Base-by-base conservation (phyloP, 2,888 invertebrate species). In the Dasypolia templi region DNA sequence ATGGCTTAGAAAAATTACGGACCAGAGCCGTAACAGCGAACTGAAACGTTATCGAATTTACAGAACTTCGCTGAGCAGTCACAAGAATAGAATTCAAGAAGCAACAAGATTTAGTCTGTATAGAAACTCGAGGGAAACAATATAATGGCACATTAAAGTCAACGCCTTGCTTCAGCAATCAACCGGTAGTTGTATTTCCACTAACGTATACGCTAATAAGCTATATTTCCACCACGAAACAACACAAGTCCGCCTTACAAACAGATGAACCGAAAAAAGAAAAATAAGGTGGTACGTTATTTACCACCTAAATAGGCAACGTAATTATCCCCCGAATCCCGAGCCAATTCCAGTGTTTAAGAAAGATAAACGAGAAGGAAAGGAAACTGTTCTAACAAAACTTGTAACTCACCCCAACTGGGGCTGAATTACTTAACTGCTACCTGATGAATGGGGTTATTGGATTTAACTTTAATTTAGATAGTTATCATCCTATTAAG, bases 331-430 rank as follows among this genome's bases (percentile, higher is more conserved):
- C 89, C 90, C 83, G 91, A 92, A 94, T 94, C 94, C 94, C 94
- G 89, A 87, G 92, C 93, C 94, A 94, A 95, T 94, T 95, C 93
- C 94, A 93, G 93, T 95, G 94, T 95, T 95, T 95, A 96, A 96
- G 95, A 95, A 94, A 96, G 96, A 96, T 96, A 95, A 96, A 96
- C 94, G 96, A 93, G 91, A 90, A 92, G 89, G 89, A 92, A 94
- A 93, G 92, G 92, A 93, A 94, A 93, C 93, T 93, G 93, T 93
- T 94, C 91, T 89, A 91, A 91, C 91, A 89, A 91, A 94, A 93
- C 92, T 93, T 93, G 93, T 92, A 92, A 93, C 91, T 93, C 89
- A 87, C 87, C 90, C 88, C 85, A 87, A 81, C 77, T 74, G 77
- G 53, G 77, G 83, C 87, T 90, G 92, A 93, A 94, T 94, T 93